phyloP scores from a whole-genome alignment of 2,797 vertebrate genomes.

The Labroides dimidiatus region DNA sequence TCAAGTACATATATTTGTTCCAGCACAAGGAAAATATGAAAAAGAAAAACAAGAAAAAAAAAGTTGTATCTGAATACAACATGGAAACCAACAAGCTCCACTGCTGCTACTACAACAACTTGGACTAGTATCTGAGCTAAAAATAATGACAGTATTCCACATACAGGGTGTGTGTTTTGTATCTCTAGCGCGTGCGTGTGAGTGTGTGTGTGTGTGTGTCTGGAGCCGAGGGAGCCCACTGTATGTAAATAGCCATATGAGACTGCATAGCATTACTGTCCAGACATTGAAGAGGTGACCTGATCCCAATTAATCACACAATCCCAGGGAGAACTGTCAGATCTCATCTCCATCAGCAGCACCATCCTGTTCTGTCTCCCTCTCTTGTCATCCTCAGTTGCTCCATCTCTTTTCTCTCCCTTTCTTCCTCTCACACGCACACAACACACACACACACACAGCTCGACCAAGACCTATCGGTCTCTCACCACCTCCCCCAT shows the following conservation, averaged over 20 bases:
- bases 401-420: slow-evolving; percentile 65
- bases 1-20: slow-evolving; percentile 87
- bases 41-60: slow-evolving; percentile 80
- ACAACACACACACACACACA: slow-evolving; percentile 32
- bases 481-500: slow-evolving; percentile 28
- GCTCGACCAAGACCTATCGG: slow-evolving; percentile 37
- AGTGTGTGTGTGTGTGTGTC: slow-evolving; percentile 47
- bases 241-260: slow-evolving; percentile 90
- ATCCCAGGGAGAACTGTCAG: slow-evolving; percentile 93
- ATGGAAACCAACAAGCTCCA: slow-evolving; percentile 81
- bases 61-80: slow-evolving; percentile 85
- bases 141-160: slow-evolving; percentile 81
- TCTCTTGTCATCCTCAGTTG: slow-evolving; percentile 81
- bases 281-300: slow-evolving; percentile 88
- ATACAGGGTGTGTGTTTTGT: slow-evolving; percentile 70
- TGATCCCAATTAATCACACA: slow-evolving; percentile 98
- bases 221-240: slow-evolving; percentile 74
- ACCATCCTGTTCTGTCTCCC: slow-evolving; percentile 75
- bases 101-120: slow-evolving; percentile 82
- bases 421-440: slow-evolving; percentile 12
- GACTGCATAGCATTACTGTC: slow-evolving; percentile 87
- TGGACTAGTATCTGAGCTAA: slow-evolving; percentile 76
- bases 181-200: slow-evolving; percentile 34
- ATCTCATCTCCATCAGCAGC: slow-evolving; percentile 89
- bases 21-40: slow-evolving; percentile 83